phyloP scores from a whole-genome alignment of 2,888 invertebrate genomes.

The Parelbella ahira region DNA sequence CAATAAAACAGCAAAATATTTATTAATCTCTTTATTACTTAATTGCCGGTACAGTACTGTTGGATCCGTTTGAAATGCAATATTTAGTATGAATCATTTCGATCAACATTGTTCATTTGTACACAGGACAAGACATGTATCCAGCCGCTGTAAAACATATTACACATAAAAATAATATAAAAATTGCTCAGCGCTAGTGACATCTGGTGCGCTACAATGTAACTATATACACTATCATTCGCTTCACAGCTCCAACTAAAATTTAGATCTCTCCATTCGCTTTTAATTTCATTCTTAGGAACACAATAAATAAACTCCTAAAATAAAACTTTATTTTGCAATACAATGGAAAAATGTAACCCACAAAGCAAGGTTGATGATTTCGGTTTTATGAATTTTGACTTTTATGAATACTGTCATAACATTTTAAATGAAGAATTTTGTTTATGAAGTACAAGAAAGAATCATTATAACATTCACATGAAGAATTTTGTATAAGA shows the following conservation, averaged over 20 bases:
- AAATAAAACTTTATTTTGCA: too few species aligned
- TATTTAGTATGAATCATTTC: slow-evolving; percentile 63
- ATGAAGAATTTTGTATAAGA: too few species aligned
- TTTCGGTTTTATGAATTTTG: too few species aligned
- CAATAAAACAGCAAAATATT: slow-evolving; percentile 28
- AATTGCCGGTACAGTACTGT: slow-evolving; percentile 68
- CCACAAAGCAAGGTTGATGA: too few species aligned
- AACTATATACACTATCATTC: slow-evolving; percentile 11
- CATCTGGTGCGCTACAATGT: slow-evolving; percentile 48
- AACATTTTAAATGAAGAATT: too few species aligned
- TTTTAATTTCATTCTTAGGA: slow-evolving; percentile 12
- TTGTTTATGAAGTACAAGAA: too few species aligned
- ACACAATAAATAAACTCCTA: slow-evolving; percentile 9
- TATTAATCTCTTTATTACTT: slow-evolving; percentile 70
- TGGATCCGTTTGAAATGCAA: slow-evolving; percentile 72
- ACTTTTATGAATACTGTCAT: too few species aligned
- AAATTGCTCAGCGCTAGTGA: slow-evolving; percentile 24
- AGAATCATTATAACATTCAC: too few species aligned
- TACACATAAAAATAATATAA: slow-evolving; percentile 22
- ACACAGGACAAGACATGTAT: slow-evolving; percentile 49
- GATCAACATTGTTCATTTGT: slow-evolving; percentile 60
- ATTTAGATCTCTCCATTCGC: too few species aligned
- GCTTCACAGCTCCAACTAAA: too few species aligned
- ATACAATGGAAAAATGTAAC: too few species aligned
- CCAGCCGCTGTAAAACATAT: slow-evolving; percentile 22